phyloP scores from a whole-genome alignment of 1,140 invertebrate genomes.

The Magallana angulata region DNA sequence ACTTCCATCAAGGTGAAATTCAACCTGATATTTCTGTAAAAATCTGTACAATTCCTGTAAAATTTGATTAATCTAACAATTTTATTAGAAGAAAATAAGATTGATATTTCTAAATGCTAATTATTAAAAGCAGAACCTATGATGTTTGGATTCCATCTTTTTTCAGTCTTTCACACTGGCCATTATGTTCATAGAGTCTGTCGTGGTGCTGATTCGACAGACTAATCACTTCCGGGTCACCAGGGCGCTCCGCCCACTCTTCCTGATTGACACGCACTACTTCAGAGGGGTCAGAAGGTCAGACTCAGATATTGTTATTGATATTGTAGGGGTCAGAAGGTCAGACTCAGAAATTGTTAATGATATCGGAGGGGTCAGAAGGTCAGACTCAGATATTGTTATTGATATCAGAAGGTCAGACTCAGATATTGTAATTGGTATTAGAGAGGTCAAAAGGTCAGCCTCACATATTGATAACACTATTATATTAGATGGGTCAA shows the following conservation, averaged over 20 bases:
- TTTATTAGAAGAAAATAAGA: not conserved
- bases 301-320: not conserved
- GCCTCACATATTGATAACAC: too few species aligned
- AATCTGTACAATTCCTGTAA: too few species aligned
- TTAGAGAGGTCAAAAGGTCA: constrained; percentile 59
- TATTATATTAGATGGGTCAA: too few species aligned
- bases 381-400: too few species aligned
- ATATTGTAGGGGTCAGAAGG: constrained; percentile 52
- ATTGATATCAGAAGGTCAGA: too few species aligned
- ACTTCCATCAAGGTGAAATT: constrained; percentile 89
- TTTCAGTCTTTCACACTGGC: constrained; percentile 87
- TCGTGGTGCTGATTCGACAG: constrained; percentile 89
- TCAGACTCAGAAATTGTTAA: too few species aligned
- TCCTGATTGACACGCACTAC: constrained; percentile 92
- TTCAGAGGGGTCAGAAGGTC: constrained; percentile 84
- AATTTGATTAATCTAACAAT: too few species aligned
- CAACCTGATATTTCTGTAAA: not conserved
- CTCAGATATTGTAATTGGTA: too few species aligned
- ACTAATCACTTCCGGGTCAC: constrained; percentile 93
- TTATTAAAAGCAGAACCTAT: too few species aligned
- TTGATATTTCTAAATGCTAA: too few species aligned
- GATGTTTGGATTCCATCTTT: constrained; percentile 39
- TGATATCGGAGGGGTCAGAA: too few species aligned
- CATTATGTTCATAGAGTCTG: constrained; percentile 92
- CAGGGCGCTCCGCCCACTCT: constrained; percentile 91